Percentiles rank a stretch among this genome's conserved stretches.
Evolutionary conservation across 2,797 vertebrate species (phyloP).

Genomic region (Euthynnus affinis): DNA sequence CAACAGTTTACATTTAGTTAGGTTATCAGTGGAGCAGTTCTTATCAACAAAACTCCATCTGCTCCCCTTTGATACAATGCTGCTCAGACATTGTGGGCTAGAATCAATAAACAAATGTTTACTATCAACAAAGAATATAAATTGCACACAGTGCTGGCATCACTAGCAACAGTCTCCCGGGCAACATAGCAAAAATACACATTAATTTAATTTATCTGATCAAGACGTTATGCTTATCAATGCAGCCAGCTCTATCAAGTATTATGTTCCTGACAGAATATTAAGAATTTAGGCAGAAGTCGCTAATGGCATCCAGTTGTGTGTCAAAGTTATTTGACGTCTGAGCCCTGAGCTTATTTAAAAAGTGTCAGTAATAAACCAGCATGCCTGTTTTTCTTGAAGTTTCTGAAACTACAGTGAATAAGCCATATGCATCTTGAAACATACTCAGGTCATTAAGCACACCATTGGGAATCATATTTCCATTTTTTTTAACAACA

Average conservation of each 20-base stretch:
- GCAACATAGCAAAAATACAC: conserved; percentile 23
- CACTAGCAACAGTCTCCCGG: conserved; percentile 1
- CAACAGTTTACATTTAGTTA: conserved; percentile 17
- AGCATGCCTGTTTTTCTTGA: conserved; percentile 33
- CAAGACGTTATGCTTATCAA: neutral
- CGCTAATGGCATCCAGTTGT: neutral
- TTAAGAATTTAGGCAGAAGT: neutral
- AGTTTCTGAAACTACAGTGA: conserved; percentile 18
- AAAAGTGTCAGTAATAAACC: conserved; percentile 20
- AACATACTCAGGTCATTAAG: conserved; percentile 44
- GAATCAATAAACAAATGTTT: conserved; percentile 61
- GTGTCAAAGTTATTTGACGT: conserved; percentile 7
- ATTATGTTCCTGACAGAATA: neutral
- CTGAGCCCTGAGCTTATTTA: neutral
- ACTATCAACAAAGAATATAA: conserved; percentile 36
- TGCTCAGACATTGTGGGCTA: conserved; percentile 41
- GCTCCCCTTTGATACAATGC: conserved; percentile 24
- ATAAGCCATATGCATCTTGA: conserved; percentile 14
- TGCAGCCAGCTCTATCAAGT: neutral
- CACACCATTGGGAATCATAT: conserved; percentile 43
- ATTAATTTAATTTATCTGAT: neutral
- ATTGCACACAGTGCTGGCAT: conserved; percentile 16
- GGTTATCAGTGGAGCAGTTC: conserved; percentile 33
- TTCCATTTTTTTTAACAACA: conserved; percentile 41
- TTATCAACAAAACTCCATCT: conserved; percentile 57